Evolutionary conservation across 2,113 vertebrate species (phyloP).

Genomic region (Tylochromis polylepis): DNA sequence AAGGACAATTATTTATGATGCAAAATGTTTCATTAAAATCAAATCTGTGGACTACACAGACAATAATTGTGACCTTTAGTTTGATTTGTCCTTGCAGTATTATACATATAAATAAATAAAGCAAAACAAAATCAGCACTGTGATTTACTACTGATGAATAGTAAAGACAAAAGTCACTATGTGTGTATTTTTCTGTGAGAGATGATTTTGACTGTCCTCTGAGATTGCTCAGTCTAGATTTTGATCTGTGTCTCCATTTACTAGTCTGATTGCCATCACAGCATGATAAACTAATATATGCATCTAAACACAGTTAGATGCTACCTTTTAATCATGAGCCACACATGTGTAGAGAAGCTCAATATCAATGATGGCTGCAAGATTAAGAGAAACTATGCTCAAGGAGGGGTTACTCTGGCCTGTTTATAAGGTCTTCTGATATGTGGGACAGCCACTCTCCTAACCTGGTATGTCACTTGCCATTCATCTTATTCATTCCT

Average conservation of each 20-base stretch:
- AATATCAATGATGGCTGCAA: neutral
- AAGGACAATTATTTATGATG: neutral
- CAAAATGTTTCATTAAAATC: neutral
- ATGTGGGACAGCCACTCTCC: slow-evolving; percentile 1
- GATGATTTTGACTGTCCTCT: slow-evolving; percentile 1
- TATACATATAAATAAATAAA: neutral
- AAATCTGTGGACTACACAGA: neutral
- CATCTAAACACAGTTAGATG: neutral
- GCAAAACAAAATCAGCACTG: neutral
- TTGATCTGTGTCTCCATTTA: neutral
- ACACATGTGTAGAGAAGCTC: neutral
- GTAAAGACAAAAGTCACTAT: neutral
- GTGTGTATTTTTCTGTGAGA: neutral
- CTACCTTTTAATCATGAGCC: neutral
- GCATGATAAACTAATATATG: neutral
- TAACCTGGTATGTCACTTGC: slow-evolving; percentile 26
- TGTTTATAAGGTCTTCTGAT: slow-evolving; percentile 30
- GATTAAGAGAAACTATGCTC: neutral
- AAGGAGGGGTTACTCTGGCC: slow-evolving; percentile 19
- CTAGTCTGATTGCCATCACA: slow-evolving; percentile 21
- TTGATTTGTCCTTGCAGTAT: neutral
- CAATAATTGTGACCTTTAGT: neutral
- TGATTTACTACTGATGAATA: neutral
- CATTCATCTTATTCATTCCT: slow-evolving; percentile 41
- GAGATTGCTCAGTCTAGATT: neutral